Evolutionary conservation across 2,797 vertebrate species (phyloP).

Genomic region (Syngnathus rostellatus): DNA sequence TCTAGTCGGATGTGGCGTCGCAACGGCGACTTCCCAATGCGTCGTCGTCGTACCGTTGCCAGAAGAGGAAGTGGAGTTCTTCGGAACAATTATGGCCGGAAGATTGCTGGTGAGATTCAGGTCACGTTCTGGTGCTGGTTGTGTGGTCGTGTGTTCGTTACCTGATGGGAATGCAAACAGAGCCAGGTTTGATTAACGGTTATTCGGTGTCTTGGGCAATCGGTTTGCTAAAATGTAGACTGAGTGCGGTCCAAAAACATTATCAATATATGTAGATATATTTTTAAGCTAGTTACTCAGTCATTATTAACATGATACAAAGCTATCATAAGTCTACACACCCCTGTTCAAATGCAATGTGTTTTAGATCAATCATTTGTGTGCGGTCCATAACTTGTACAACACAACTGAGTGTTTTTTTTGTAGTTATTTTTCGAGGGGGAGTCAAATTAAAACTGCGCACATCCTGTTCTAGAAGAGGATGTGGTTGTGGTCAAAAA

Average conservation of each 20-base stretch:
- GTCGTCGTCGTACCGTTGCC: neutral
- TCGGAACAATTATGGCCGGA: neutral
- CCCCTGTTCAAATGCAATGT: neutral
- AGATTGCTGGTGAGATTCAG: neutral
- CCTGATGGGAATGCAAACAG: conserved; percentile 18
- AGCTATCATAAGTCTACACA: neutral
- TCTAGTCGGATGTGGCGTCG: neutral
- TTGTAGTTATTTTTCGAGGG: neutral
- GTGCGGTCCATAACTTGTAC: neutral
- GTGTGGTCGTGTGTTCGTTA: neutral
- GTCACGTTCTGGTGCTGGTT: neutral
- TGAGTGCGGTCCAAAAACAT: neutral
- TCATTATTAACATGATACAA: neutral
- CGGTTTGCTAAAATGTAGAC: neutral
- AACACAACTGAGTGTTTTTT: neutral
- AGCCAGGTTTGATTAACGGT: conserved; percentile 1
- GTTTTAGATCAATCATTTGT: neutral
- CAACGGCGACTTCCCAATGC: neutral
- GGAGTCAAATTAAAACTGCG: neutral
- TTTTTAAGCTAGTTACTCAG: neutral
- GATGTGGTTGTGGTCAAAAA: too few species aligned
- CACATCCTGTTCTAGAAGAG: neutral
- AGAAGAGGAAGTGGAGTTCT: neutral
- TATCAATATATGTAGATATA: neutral
- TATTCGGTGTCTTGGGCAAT: neutral